A percentile compares a stretch with the other conserved stretches of the same genome.
phyloP scores from a whole-genome alignment of 2,113 vertebrate genomes.

The Hemiscyllium ocellatum region DNA sequence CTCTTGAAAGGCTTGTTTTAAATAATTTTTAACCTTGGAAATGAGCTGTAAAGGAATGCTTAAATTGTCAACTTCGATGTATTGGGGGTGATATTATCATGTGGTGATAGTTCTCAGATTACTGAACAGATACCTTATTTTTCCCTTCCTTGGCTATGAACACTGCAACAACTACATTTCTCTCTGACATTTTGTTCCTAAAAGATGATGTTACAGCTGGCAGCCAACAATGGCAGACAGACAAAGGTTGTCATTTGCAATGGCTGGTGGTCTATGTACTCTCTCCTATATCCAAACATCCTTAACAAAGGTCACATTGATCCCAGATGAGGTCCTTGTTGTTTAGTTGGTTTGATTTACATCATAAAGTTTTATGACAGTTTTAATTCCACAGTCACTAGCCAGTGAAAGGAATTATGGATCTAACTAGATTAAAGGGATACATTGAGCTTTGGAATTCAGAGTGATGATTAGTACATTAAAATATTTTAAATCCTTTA shows the following conservation, averaged over 20 bases:
- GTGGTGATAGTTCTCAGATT: neutral
- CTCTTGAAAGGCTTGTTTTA: neutral
- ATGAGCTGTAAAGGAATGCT: neutral
- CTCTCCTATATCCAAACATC: neutral
- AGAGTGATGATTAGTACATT: constrained; percentile 33
- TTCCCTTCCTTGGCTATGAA: neutral
- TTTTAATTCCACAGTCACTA: neutral
- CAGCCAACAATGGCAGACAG: neutral
- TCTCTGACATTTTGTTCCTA: neutral
- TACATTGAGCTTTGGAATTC: neutral
- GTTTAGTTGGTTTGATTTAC: neutral
- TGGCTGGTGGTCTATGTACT: neutral
- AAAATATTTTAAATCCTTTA: constrained; percentile 90
- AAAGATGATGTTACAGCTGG: neutral
- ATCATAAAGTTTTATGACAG: neutral
- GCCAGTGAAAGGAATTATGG: neutral
- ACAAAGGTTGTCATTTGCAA: neutral
- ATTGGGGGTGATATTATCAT: neutral
- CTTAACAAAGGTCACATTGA: neutral
- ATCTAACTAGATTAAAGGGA: neutral
- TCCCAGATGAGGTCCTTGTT: neutral
- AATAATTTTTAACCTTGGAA: neutral
- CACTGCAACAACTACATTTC: neutral
- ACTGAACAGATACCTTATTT: neutral
- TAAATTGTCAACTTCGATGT: neutral